Conservation (phyloP, 30 jellyfish, hydroid and myxozoan genomes). For the Mastigias papua region DNA sequence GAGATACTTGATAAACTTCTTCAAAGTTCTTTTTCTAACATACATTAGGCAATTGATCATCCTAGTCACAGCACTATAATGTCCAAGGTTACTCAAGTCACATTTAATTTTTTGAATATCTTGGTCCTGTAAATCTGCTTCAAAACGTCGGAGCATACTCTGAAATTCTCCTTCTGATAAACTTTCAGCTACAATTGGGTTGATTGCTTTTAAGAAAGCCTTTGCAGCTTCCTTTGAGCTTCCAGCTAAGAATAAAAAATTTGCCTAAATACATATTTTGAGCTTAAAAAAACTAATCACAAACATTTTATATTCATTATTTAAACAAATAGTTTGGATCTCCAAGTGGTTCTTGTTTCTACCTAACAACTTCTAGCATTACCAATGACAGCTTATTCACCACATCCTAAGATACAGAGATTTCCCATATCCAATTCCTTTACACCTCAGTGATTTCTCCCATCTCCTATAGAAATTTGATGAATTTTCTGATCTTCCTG, state of each 20-base stretch:
- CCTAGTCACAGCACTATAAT: conserved; percentile 7
- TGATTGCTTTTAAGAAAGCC: conserved; percentile 6
- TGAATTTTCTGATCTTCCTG: no score
- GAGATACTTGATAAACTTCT: neutral
- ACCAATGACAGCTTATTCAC: no score
- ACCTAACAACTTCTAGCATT: no score
- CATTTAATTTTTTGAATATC: conserved; percentile 22
- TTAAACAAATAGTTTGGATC: no score
- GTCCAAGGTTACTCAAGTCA: conserved; percentile 1
- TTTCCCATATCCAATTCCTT: no score
- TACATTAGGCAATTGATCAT: conserved; percentile 15
- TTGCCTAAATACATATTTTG: neutral
- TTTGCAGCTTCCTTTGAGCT: neutral
- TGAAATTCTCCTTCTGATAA: conserved; percentile 24
- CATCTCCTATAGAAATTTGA: no score
- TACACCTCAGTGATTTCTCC: no score
- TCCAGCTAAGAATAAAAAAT: neutral
- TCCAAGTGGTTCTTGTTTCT: no score
- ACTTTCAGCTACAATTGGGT: neutral
- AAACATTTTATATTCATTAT: no score
- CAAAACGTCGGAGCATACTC: conserved; percentile 3
- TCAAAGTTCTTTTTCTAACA: neutral
- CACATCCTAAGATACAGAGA: no score
- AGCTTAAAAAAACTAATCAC: no score
- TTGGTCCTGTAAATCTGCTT: conserved; percentile 7